These are phyloP conservation scores for Stomatorhinus ivindoensis DNA, from an alignment of 2,113 vertebrate species.

Conservation along the genomic window DNA sequence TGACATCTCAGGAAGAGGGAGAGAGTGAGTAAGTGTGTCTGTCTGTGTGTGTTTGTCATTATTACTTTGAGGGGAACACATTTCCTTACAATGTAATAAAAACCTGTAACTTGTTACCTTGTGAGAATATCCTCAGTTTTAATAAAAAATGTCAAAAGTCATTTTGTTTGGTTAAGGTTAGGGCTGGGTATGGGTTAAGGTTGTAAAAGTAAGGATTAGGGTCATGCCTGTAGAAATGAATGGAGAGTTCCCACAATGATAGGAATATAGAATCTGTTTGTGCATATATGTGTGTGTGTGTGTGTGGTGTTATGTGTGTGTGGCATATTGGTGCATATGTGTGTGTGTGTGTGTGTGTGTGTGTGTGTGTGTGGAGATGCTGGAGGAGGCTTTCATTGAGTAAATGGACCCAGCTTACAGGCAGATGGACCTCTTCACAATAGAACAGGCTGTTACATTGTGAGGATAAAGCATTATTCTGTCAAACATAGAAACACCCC, in stretches of 20 bases:
- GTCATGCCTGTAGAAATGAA: not conserved
- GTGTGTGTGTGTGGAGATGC: not conserved
- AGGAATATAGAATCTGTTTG: not conserved
- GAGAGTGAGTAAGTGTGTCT: not conserved
- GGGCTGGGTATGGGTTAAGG: not conserved
- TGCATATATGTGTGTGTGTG: not conserved
- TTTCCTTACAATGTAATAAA: not conserved
- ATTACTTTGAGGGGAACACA: not conserved
- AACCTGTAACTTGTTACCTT: not conserved
- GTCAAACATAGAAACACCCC: not conserved
- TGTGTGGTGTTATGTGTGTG: not conserved
- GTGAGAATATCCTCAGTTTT: not conserved
- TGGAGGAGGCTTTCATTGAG: not conserved
- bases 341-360: not conserved
- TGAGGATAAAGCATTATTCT: constrained; percentile 1
- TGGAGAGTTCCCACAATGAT: not conserved
- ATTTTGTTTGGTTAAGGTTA: not conserved
- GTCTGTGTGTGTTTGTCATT: not conserved
- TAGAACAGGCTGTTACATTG: not conserved
- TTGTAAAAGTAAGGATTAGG: not conserved
- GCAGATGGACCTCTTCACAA: not conserved
- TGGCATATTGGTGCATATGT: not conserved
- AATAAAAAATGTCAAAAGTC: not conserved
- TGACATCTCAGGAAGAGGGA: not conserved
- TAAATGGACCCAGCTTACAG: not conserved